A percentile compares a stretch with the other conserved stretches of the same genome.
Conservation (phyloP, 2,113 vertebrate genomes). For the Nibea albiflora region DNA sequence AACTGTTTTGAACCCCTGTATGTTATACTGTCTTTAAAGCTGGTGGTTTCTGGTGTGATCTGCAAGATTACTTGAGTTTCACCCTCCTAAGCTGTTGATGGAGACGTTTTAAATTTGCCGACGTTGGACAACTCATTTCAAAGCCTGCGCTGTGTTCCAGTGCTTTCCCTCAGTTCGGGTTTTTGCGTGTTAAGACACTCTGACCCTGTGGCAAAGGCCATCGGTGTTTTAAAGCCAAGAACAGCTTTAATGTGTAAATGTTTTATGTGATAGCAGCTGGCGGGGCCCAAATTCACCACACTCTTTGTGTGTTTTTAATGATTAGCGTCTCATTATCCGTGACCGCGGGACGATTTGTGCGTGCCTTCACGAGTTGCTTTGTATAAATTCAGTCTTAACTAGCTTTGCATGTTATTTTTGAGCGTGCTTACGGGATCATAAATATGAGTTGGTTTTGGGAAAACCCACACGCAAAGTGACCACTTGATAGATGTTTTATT, state of each 20-base stretch:
- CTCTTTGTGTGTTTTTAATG: constrained; percentile 12
- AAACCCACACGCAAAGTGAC: constrained; percentile 27
- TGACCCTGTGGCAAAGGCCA: background rate
- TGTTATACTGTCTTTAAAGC: constrained; percentile 4
- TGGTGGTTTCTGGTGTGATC: constrained; percentile 16
- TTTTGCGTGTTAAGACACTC: background rate
- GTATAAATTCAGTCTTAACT: constrained; percentile 13
- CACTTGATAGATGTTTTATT: constrained; percentile 40
- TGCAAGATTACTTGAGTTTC: constrained; percentile 25
- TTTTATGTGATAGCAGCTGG: constrained; percentile 10
- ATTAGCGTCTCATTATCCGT: constrained; percentile 20
- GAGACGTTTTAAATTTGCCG: background rate
- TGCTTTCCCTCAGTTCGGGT: background rate
- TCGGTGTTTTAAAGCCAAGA: background rate
- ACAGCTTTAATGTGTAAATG: background rate
- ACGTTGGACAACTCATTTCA: background rate
- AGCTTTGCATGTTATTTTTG: constrained; percentile 27
- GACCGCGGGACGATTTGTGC: constrained; percentile 13
- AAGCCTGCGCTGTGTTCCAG: background rate
- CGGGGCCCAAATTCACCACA: background rate
- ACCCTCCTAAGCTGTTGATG: background rate
- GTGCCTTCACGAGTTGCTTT: constrained; percentile 14
- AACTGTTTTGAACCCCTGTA: background rate
- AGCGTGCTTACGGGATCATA: constrained; percentile 32
- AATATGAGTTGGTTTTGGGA: constrained; percentile 30